phyloP scores from a whole-genome alignment of 2,888 invertebrate genomes.

The Augochlorella aurata region DNA sequence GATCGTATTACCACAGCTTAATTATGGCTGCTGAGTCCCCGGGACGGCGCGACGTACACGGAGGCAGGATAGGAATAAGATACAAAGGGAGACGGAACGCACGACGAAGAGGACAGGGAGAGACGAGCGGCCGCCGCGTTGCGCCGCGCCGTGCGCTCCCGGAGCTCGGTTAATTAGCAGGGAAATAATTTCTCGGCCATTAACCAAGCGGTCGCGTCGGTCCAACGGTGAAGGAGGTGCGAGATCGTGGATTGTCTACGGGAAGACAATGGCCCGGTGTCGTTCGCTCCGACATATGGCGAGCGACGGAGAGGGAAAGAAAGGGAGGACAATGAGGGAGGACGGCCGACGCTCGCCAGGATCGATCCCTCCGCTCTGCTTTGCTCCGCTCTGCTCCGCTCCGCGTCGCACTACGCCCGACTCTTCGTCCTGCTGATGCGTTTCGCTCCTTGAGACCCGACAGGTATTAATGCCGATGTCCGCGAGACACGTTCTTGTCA shows the following conservation, averaged over 20 bases:
- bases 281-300: constrained; percentile 53
- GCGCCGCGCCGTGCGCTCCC: background rate
- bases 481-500: constrained; percentile 43
- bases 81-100: constrained; percentile 17
- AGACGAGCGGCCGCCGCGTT: background rate
- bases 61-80: constrained; percentile 23
- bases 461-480: constrained; percentile 43
- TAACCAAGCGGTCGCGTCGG: constrained; percentile 59
- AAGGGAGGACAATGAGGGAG: constrained; percentile 54
- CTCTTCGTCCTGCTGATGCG: constrained; percentile 43
- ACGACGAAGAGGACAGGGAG: constrained; percentile 19
- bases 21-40: constrained; percentile 41
- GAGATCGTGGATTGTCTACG: constrained; percentile 59
- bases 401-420: constrained; percentile 1
- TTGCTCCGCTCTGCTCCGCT: no score
- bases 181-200: constrained; percentile 73
- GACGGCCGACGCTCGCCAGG: constrained; percentile 31
- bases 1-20: constrained; percentile 57
- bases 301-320: constrained; percentile 29
- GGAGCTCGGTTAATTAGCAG: constrained; percentile 69
- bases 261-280: constrained; percentile 60
- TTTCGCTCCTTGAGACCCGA: constrained; percentile 36
- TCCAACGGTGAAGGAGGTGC: constrained; percentile 52
- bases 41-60: background rate
- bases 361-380: constrained; percentile 46